Conservation (phyloP, 2,113 vertebrate species). For the Rhea pennata region DNA sequence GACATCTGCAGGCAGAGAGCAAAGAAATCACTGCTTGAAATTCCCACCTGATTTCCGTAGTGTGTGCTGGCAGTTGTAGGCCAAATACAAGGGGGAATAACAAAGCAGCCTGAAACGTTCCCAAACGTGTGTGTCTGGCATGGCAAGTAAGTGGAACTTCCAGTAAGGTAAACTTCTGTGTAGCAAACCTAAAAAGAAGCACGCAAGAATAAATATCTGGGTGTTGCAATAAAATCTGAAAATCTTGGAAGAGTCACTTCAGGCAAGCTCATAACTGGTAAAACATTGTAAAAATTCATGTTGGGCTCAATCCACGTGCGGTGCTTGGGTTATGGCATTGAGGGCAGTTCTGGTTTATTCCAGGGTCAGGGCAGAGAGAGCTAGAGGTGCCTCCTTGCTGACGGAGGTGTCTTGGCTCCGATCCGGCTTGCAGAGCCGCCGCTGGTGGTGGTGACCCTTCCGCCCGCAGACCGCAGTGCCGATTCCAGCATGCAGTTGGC, state of each 20-base stretch:
- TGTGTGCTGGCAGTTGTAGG: not conserved
- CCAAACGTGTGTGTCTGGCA: not conserved
- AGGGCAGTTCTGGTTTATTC: not conserved
- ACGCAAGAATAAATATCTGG: not conserved
- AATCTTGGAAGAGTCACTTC: not conserved
- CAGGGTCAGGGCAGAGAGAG: not conserved
- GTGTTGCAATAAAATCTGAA: not conserved
- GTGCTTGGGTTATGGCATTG: not conserved
- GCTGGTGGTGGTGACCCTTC: not conserved
- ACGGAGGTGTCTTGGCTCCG: not conserved
- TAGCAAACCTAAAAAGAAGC: not conserved
- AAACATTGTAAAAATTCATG: not conserved
- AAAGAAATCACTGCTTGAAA: not conserved
- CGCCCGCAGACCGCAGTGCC: not conserved
- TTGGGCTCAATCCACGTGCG: rapidly evolving
- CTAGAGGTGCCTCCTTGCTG: not conserved
- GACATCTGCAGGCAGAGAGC: not conserved
- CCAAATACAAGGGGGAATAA: not conserved
- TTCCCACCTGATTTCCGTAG: not conserved
- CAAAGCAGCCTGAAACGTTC: not conserved
- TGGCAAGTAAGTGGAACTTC: not conserved
- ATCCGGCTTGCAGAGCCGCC: rapidly evolving
- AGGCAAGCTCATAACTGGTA: not conserved
- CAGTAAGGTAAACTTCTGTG: not conserved
- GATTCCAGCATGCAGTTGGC: not conserved